These are phyloP conservation scores for Hystrix cristata DNA, from an alignment of 2,113 vertebrate genomes.

Conservation along the genomic window DNA sequence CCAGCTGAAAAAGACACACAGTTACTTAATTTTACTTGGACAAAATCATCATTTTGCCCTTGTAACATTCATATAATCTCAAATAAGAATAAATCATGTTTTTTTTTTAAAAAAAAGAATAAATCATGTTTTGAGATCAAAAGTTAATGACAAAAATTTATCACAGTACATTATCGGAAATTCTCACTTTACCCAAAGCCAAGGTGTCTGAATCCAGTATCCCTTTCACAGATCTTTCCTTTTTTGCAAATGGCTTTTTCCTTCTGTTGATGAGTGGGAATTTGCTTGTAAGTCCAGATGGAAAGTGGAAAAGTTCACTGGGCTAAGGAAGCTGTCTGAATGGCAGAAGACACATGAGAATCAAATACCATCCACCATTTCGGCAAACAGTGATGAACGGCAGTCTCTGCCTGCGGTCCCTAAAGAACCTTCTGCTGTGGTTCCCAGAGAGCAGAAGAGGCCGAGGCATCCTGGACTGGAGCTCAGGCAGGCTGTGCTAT, in stretches of 20 bases:
- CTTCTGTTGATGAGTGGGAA: constrained; percentile 39
- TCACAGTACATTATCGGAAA: neutral
- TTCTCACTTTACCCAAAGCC: neutral
- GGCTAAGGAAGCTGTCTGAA: constrained; percentile 16
- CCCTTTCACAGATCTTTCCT: neutral
- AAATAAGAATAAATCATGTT: constrained; percentile 38
- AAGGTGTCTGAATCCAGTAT: neutral
- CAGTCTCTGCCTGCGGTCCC: neutral
- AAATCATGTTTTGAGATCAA: constrained; percentile 39
- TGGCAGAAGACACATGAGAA: neutral
- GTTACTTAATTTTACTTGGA: constrained; percentile 39
- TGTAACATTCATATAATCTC: constrained; percentile 32
- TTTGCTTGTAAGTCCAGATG: constrained; percentile 16
- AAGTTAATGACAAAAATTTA: constrained; percentile 4
- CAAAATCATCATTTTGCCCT: neutral
- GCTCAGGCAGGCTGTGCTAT: neutral
- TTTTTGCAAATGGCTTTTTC: neutral
- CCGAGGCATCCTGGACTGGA: neutral
- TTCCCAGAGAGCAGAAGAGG: neutral
- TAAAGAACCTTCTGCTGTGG: neutral
- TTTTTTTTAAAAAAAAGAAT: neutral
- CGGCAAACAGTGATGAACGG: neutral
- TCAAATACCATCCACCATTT: neutral
- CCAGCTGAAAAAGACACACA: neutral
- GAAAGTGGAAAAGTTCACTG: neutral